Conservation (phyloP, 2,888 invertebrate genomes). For the Altica lythri region DNA sequence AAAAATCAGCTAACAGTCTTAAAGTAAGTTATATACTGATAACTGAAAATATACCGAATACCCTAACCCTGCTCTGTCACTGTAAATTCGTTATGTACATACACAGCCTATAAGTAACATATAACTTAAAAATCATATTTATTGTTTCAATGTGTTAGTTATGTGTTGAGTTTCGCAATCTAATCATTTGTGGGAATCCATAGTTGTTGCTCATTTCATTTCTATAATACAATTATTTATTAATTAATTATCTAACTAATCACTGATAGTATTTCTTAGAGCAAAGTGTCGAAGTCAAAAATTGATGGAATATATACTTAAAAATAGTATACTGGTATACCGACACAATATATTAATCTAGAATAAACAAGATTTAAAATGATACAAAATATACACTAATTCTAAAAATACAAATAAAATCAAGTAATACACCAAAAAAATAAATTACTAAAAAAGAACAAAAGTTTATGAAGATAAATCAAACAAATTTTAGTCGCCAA, state of each 20-base stretch:
- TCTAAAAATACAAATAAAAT: slow-evolving; percentile 20
- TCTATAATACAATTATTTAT: slow-evolving; percentile 11
- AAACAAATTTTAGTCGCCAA: no score
- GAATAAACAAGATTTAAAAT: slow-evolving; percentile 17
- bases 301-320: slow-evolving; percentile 8
- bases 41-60: slow-evolving; percentile 52
- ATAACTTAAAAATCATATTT: slow-evolving; percentile 36
- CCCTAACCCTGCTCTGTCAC: slow-evolving; percentile 53
- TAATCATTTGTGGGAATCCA: slow-evolving; percentile 16
- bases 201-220: slow-evolving; percentile 4
- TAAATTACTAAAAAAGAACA: slow-evolving; percentile 2
- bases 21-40: slow-evolving; percentile 56
- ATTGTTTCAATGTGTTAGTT: slow-evolving; percentile 16
- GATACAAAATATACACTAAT: slow-evolving; percentile 22
- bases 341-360: slow-evolving; percentile 10
- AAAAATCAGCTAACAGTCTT: slow-evolving; percentile 56
- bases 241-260: slow-evolving; percentile 9
- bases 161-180: slow-evolving; percentile 25
- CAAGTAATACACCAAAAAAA: slow-evolving; percentile 5
- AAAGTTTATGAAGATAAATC: not conserved
- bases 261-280: slow-evolving; percentile 10
- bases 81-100: slow-evolving; percentile 52
- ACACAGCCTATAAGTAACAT: slow-evolving; percentile 57
- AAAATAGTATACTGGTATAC: slow-evolving; percentile 7
- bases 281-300: slow-evolving; percentile 10